A percentile compares a stretch with the other conserved stretches of the same genome.
phyloP scores from a whole-genome alignment of 1,140 invertebrate genomes.

The Lethrus apterus region DNA sequence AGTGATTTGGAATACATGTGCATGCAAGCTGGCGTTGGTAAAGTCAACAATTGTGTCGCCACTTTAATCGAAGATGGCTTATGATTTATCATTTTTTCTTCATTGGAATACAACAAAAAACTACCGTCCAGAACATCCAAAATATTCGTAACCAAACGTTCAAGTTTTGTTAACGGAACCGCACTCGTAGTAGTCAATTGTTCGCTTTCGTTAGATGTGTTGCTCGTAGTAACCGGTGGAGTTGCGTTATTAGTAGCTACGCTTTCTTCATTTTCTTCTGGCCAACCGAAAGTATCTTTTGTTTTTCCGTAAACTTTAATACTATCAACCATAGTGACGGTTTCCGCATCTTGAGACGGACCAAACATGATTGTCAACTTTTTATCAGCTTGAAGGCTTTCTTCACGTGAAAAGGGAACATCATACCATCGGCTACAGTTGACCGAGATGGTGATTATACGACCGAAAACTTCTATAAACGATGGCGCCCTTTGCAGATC shows the following conservation, averaged over 20 bases:
- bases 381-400: conserved; percentile 89
- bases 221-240: conserved; percentile 32
- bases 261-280: conserved; percentile 87
- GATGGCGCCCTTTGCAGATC: conserved; percentile 76
- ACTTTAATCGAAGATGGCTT: conserved; percentile 60
- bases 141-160: conserved; percentile 59
- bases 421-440: conserved; percentile 88
- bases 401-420: conserved; percentile 88
- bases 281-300: conserved; percentile 95
- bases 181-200: conserved; percentile 38
- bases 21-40: conserved; percentile 72
- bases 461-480: conserved; percentile 80
- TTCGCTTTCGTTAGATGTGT: conserved; percentile 39
- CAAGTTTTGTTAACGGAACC: conserved; percentile 46
- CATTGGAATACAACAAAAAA: conserved; percentile 44
- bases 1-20: conserved; percentile 73
- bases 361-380: conserved; percentile 86
- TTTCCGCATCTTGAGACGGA: conserved; percentile 79
- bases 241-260: conserved; percentile 51
- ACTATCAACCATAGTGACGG: conserved; percentile 87
- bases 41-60: conserved; percentile 70
- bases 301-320: conserved; percentile 93
- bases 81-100: conserved; percentile 41
- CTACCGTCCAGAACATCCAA: conserved; percentile 69
- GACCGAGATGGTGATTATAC: conserved; percentile 68